Percentiles rank a stretch among this genome's conserved stretches.
These are phyloP conservation scores for Fragum fragum DNA, from an alignment of 2,888 invertebrate genomes.

Conservation along the genomic window DNA sequence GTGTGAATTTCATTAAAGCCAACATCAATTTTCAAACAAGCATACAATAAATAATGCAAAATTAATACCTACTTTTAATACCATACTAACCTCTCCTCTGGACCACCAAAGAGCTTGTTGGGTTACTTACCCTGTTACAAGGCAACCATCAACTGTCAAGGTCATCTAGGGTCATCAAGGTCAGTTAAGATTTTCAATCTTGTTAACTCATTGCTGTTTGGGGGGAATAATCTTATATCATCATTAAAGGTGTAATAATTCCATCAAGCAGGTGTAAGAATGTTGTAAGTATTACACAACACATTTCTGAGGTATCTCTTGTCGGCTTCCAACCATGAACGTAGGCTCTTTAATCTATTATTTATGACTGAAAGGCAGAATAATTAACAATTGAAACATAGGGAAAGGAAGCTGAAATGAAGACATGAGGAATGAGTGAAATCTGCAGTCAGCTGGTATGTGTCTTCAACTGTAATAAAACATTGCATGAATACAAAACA, in stretches of 20 bases:
- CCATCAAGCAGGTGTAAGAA: slow-evolving; percentile 13
- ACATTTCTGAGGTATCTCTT: background rate
- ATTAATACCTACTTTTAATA: background rate
- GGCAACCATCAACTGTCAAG: slow-evolving; percentile 23
- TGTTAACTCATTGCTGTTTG: slow-evolving; percentile 16
- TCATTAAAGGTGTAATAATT: slow-evolving; percentile 20
- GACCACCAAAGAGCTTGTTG: background rate
- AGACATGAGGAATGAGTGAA: slow-evolving; percentile 1
- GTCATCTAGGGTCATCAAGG: slow-evolving; percentile 25
- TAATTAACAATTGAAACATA: slow-evolving; percentile 10
- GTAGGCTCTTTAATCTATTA: slow-evolving; percentile 5
- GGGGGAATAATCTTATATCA: slow-evolving; percentile 28
- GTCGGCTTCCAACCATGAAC: background rate
- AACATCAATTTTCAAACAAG: slow-evolving; percentile 25
- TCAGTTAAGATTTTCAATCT: slow-evolving; percentile 2
- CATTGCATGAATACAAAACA: too few relatives aligned
- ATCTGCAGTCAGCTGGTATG: background rate
- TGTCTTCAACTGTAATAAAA: slow-evolving; percentile 17
- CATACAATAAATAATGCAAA: background rate
- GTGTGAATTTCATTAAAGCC: background rate
- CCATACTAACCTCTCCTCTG: slow-evolving; percentile 13
- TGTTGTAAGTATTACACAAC: slow-evolving; percentile 24
- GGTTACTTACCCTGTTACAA: slow-evolving; percentile 18
- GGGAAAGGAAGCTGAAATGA: slow-evolving; percentile 5
- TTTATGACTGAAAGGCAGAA: slow-evolving; percentile 33